A percentile compares a stretch with the other conserved stretches of the same genome.
phyloP scores from a whole-genome alignment of 2,888 invertebrate genomes.

The Drosophila heteroneura region DNA sequence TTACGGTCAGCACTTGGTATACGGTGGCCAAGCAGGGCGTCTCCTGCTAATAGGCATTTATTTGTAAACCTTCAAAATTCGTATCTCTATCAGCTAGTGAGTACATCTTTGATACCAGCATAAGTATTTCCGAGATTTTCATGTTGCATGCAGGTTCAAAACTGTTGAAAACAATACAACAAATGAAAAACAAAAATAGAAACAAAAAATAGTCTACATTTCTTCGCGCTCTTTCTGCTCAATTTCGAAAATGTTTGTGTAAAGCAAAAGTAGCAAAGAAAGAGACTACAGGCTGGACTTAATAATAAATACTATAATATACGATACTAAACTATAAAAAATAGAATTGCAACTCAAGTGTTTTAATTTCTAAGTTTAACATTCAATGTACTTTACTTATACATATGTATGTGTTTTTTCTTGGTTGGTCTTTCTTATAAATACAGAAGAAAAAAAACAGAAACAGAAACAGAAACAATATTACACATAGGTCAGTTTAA shows the following conservation, averaged over 20 bases:
- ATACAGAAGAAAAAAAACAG: background rate
- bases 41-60: conserved; percentile 82
- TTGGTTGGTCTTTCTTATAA: conserved; percentile 13
- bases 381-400: conserved; percentile 35
- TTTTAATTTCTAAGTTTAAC: conserved; percentile 47
- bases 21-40: conserved; percentile 86
- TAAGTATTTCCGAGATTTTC: conserved; percentile 17
- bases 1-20: conserved; percentile 85
- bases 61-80: conserved; percentile 9
- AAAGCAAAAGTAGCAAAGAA: background rate
- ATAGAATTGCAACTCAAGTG: conserved; percentile 22
- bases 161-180: background rate
- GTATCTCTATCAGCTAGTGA: conserved; percentile 30
- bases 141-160: conserved; percentile 22
- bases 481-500: conserved; percentile 10
- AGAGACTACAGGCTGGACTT: background rate
- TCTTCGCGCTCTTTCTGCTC: conserved; percentile 12
- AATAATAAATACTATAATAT: background rate
- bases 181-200: background rate
- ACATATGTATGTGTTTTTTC: conserved; percentile 23
- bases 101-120: conserved; percentile 33
- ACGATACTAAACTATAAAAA: background rate
- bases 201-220: background rate
- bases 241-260: background rate
- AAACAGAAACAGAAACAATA: background rate